phyloP scores from a whole-genome alignment of 2,888 invertebrate genomes.

The Ennomos quercinarius region DNA sequence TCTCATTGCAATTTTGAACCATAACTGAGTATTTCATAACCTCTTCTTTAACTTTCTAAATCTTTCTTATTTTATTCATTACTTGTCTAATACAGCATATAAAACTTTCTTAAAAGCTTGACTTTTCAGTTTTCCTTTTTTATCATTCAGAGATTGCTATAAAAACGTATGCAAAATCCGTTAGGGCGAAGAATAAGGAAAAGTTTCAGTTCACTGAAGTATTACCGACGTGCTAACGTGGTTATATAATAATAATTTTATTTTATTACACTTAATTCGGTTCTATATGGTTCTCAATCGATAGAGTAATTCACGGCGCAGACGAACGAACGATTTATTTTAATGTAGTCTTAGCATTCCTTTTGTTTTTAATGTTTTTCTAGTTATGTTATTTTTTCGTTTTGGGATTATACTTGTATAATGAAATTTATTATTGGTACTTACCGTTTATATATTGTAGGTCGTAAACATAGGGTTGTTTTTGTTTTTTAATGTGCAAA shows the following conservation, averaged over 20 bases:
- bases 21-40: background rate
- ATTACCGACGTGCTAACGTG: too few relatives aligned
- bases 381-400: slow-evolving; percentile 27
- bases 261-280: too few relatives aligned
- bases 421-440: slow-evolving; percentile 13
- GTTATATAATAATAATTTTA: too few relatives aligned
- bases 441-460: background rate
- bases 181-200: too few relatives aligned
- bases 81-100: background rate
- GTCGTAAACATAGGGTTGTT: background rate
- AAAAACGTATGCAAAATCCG: too few relatives aligned
- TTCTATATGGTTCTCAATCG: slow-evolving; percentile 21
- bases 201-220: too few relatives aligned
- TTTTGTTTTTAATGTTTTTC: slow-evolving; percentile 32
- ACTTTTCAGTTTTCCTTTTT: background rate
- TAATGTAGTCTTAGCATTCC: slow-evolving; percentile 46
- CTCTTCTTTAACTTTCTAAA: background rate
- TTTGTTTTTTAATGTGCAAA: background rate
- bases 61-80: too few relatives aligned
- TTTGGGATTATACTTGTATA: slow-evolving; percentile 19
- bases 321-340: slow-evolving; percentile 42
- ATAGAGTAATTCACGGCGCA: slow-evolving; percentile 30
- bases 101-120: too few relatives aligned
- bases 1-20: slow-evolving; percentile 19
- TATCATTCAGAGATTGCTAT: background rate